Percentiles rank a stretch among this genome's conserved stretches.
Evolutionary conservation across 2,888 invertebrate species (phyloP).

Genomic region (Eugnorisma glareosa): DNA sequence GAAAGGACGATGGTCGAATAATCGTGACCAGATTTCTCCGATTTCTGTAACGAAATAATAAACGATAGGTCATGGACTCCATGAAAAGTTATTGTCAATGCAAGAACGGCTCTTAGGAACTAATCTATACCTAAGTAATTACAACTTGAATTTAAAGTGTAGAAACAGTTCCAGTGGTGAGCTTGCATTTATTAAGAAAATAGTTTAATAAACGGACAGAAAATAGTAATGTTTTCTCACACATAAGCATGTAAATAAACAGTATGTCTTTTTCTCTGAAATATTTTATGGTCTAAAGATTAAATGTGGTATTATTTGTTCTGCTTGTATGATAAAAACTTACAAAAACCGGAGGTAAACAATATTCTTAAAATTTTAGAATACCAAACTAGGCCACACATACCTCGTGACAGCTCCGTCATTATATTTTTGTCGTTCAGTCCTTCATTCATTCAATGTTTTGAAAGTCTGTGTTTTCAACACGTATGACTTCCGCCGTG

Average conservation of each 20-base stretch:
- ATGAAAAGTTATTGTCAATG: background rate
- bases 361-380: conserved; percentile 48
- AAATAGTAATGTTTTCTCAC: conserved; percentile 5
- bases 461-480: conserved; percentile 49
- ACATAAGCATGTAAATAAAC: conserved; percentile 5
- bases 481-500: conserved; percentile 61
- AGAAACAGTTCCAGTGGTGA: background rate
- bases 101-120: background rate
- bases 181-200: background rate
- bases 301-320: background rate
- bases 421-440: conserved; percentile 70
- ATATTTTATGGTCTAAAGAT: background rate
- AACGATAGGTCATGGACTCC: conserved; percentile 36
- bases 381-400: conserved; percentile 64
- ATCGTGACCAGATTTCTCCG: conserved; percentile 95
- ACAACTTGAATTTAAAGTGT: background rate
- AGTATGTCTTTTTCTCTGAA: background rate
- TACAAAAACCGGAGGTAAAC: conserved; percentile 32
- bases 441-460: conserved; percentile 61
- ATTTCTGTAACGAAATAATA: conserved; percentile 91
- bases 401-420: conserved; percentile 90
- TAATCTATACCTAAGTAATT: too few relatives aligned
- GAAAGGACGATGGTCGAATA: conserved; percentile 97
- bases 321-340: conserved; percentile 1
- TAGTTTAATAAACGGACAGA: background rate